phyloP scores from a whole-genome alignment of 2,113 vertebrate species.

The Corythornis vintsioides region DNA sequence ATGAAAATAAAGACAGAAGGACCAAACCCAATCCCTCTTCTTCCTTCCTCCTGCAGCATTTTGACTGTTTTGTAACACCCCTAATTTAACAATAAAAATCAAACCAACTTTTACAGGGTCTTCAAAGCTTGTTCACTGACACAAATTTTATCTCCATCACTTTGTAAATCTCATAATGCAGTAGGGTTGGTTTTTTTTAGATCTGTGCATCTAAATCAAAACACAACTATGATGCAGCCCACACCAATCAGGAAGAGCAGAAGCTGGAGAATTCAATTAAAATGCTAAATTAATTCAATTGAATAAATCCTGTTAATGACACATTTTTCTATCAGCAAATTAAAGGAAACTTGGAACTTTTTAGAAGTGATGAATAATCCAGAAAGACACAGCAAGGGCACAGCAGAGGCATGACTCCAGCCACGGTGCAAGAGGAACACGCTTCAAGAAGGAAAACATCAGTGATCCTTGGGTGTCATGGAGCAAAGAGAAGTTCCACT shows the following conservation, averaged over 20 bases:
- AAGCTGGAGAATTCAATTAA: conserved; percentile 69
- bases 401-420: neutral
- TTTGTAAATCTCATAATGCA: neutral
- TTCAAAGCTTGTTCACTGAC: neutral
- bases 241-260: conserved; percentile 16
- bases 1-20: neutral
- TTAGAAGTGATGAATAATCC: conserved; percentile 6
- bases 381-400: conserved; percentile 1
- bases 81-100: neutral
- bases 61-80: neutral
- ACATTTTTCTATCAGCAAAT: conserved; percentile 68
- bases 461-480: fast-evolving
- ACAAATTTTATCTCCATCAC: neutral
- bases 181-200: neutral
- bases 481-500: neutral
- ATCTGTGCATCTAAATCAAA: conserved; percentile 33
- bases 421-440: neutral
- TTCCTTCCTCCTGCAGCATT: neutral
- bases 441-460: neutral
- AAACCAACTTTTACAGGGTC: neutral
- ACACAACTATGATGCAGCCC: neutral
- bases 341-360: conserved; percentile 42
- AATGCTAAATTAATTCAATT: conserved; percentile 74
- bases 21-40: neutral
- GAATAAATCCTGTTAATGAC: conserved; percentile 73